A percentile compares a stretch with the other conserved stretches of the same genome.
Evolutionary conservation across 1,140 invertebrate species (phyloP).

Genomic region (Orchesella cincta): DNA sequence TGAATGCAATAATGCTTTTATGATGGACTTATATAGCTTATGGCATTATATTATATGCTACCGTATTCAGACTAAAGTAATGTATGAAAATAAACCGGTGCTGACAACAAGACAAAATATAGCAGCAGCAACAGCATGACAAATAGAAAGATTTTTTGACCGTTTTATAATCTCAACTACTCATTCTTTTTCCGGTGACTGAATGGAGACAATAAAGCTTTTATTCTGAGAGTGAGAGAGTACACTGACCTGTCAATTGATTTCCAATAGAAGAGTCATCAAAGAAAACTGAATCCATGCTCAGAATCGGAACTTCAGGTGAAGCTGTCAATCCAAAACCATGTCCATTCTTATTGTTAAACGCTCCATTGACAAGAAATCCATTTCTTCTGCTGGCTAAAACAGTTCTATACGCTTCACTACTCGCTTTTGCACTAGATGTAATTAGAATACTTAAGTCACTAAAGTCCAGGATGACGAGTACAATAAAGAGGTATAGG

Average conservation of each 20-base stretch:
- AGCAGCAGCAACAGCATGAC: background rate
- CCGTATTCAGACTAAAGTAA: too few species aligned
- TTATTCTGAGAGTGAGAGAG: background rate
- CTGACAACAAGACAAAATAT: background rate
- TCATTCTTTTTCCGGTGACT: background rate
- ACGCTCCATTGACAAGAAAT: constrained; percentile 21
- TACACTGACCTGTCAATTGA: constrained; percentile 22
- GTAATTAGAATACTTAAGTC: constrained; percentile 27
- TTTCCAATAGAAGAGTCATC: constrained; percentile 14
- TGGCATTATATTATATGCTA: too few species aligned
- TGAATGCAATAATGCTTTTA: too few species aligned
- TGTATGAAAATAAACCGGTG: background rate
- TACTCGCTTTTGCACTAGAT: background rate
- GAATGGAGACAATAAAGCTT: background rate
- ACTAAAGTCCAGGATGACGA: constrained; percentile 25
- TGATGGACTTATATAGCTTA: too few species aligned
- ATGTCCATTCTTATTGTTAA: constrained; percentile 4
- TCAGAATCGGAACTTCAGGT: background rate
- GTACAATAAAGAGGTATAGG: constrained; percentile 20
- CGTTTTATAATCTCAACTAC: background rate
- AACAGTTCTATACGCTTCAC: background rate
- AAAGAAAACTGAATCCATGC: constrained; percentile 22
- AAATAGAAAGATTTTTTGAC: background rate
- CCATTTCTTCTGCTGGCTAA: background rate
- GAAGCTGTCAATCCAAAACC: constrained; percentile 1